phyloP scores from a whole-genome alignment of 2,888 invertebrate species.

The Mesochorus sp. region DNA sequence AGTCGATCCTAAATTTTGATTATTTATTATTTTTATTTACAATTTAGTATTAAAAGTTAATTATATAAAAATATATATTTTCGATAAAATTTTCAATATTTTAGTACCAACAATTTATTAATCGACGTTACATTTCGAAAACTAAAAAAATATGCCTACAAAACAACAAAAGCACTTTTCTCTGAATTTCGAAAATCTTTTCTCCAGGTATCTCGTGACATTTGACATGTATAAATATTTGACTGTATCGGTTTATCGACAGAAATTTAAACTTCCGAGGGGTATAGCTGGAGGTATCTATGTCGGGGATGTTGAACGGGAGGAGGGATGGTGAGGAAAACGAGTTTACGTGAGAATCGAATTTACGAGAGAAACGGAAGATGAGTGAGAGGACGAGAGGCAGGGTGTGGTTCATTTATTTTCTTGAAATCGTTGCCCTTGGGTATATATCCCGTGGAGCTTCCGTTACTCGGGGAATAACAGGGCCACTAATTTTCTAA shows the following conservation, averaged over 20 bases:
- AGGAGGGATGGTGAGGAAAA: constrained; percentile 46
- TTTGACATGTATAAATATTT: neutral
- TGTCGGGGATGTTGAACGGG: constrained; percentile 6
- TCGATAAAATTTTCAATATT: neutral
- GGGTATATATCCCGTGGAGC: constrained; percentile 23
- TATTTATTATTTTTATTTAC: too few species aligned
- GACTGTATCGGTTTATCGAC: constrained; percentile 5
- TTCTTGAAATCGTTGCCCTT: constrained; percentile 44
- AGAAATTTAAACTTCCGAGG: constrained; percentile 45
- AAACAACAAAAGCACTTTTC: neutral
- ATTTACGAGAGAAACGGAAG: constrained; percentile 51
- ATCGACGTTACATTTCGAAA: neutral
- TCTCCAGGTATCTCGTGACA: neutral
- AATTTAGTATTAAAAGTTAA: too few species aligned
- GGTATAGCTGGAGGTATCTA: constrained; percentile 14
- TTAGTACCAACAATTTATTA: too few species aligned
- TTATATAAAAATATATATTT: neutral
- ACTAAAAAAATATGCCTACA: neutral
- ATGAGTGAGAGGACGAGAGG: constrained; percentile 1
- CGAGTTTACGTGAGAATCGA: constrained; percentile 60
- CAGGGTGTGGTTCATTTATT: constrained; percentile 12
- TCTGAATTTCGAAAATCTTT: neutral
- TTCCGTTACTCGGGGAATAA: constrained; percentile 46
- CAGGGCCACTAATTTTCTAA: constrained; percentile 60
- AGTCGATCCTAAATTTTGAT: too few species aligned